Conservation (phyloP, 2,113 vertebrate species). For the Callionymus lyra region DNA sequence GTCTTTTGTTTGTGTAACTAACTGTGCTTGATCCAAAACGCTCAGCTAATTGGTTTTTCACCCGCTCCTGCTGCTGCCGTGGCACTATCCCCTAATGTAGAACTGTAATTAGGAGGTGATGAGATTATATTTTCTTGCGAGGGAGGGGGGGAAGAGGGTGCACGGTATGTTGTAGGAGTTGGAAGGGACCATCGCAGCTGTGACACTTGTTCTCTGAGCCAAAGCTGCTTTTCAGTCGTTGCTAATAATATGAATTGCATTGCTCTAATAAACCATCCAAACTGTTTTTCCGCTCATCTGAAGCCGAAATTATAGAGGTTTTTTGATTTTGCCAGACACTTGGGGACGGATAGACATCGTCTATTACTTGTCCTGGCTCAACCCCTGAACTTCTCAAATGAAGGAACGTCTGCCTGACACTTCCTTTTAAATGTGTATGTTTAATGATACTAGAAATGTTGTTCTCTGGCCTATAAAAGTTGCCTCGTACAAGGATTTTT, state of each 20-base stretch:
- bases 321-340: too few species aligned
- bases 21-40: slow-evolving; percentile 56
- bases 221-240: not conserved
- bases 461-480: too few species aligned
- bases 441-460: too few species aligned
- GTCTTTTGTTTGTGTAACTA: slow-evolving; percentile 56
- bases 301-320: too few species aligned
- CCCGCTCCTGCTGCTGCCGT: slow-evolving; percentile 50
- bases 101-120: slow-evolving; percentile 61
- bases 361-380: too few species aligned
- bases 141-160: slow-evolving; percentile 11
- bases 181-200: slow-evolving; percentile 20
- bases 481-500: too few species aligned
- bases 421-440: too few species aligned
- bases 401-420: too few species aligned
- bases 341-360: too few species aligned
- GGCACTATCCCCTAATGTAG: slow-evolving; percentile 60
- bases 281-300: too few species aligned
- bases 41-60: slow-evolving; percentile 62
- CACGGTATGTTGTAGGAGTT: slow-evolving; percentile 11
- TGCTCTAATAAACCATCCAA: too few species aligned
- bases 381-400: too few species aligned
- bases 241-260: not conserved
- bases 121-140: slow-evolving; percentile 44
- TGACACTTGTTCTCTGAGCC: slow-evolving; percentile 41